Evolutionary conservation across 2,888 invertebrate species (phyloP), one percentile per base, ranked within the genome.

Genomic region (Lissonota sp.): DNA sequence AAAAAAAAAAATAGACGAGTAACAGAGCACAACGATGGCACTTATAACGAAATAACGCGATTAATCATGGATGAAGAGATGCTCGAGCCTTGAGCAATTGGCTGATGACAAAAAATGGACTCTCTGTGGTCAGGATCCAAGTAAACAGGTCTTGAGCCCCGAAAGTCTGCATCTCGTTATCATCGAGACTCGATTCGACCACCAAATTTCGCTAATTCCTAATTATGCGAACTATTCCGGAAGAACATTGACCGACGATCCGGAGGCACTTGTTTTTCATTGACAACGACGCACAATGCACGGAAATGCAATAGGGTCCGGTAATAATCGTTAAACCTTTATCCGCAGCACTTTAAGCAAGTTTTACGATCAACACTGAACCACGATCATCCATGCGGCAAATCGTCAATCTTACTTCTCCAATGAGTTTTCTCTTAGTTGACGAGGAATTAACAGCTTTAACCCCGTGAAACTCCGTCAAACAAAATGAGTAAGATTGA

Each of bases 141-240:
- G 12, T 37, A 26, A 46, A 70, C 55, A 16, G 72, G 40, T 74
- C 66, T 53, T 6, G 67, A 74, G 51, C 55, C 51, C 71, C 57
- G 51, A 51, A 16, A 79, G 26, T 16, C 39, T 63, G 53, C 62
- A 66, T 46, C 67, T 75, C 53, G 71, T 71, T 79, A 82, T 82
- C 10, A 26, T 26, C 26, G 26, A 26, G 26, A 26, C 1, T 26
- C 26, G 26, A 26, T 1, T 78, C 63, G 60, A 3, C 37, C 6
- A 46, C 8, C 6, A 53, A 7, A 8, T 26, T 60, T 51, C 5
- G 5, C 44, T 37, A 55, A 69, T 49, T 39, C 46, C 58, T 14
- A 44, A 58, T 69, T n/a, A 1, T 26, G 46, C 10, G 46, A 69
- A 46, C 26, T 40, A 72, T 62, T 62, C 26, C 62, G 8, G 7